phyloP scores from a whole-genome alignment of 1,140 invertebrate species.

The Drosophila bifasciata region DNA sequence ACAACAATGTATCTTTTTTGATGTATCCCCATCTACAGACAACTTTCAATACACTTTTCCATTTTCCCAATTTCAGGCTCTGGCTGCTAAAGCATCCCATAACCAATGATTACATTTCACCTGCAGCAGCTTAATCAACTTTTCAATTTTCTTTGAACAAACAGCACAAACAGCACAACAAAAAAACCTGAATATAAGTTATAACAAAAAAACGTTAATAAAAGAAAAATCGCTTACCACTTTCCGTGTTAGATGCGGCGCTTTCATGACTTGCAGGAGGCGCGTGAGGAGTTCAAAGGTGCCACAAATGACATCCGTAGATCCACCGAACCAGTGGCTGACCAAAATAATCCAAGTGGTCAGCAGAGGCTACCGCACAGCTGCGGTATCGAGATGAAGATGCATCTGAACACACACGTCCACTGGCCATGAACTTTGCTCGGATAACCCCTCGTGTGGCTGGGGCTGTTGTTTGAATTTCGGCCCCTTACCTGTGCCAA shows the following conservation, averaged over 20 bases:
- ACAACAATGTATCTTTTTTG: too few species aligned
- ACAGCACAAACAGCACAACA: constrained; percentile 12
- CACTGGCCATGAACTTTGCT: constrained; percentile 71
- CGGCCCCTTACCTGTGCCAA: constrained; percentile 54
- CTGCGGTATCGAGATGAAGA: constrained; percentile 37
- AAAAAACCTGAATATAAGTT: constrained; percentile 4
- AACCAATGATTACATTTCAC: constrained; percentile 8
- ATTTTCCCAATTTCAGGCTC: constrained; percentile 1
- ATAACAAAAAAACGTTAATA: constrained; percentile 3
- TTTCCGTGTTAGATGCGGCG: constrained; percentile 57
- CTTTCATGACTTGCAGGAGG: constrained; percentile 50
- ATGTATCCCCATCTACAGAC: background rate
- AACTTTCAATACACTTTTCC: constrained; percentile 4
- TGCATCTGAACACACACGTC: constrained; percentile 56
- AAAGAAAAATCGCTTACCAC: constrained; percentile 28
- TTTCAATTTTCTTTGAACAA: constrained; percentile 47
- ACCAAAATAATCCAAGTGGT: constrained; percentile 25
- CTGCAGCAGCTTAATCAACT: constrained; percentile 42
- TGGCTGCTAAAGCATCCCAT: background rate
- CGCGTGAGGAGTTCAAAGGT: constrained; percentile 72
- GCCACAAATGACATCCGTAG: constrained; percentile 53
- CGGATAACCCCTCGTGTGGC: constrained; percentile 63
- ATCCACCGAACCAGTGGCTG: constrained; percentile 9
- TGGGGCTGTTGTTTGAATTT: constrained; percentile 52
- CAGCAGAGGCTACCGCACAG: constrained; percentile 45